These are phyloP conservation scores for Paraplagusia blochii DNA, from an alignment of 2,113 vertebrate species.

Conservation along the genomic window DNA sequence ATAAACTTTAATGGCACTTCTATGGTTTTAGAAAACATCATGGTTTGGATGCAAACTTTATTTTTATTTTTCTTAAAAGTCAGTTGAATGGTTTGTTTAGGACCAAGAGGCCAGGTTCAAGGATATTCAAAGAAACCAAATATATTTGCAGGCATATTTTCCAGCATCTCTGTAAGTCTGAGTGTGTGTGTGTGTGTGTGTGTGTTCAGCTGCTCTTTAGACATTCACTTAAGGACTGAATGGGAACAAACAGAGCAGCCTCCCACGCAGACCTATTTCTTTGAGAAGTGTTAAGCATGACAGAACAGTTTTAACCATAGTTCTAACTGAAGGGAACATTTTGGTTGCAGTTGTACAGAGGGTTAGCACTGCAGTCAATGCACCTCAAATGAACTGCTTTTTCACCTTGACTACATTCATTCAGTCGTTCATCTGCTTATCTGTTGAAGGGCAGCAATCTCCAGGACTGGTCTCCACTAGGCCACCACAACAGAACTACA, in stretches of 20 bases:
- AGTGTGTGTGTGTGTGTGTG: neutral
- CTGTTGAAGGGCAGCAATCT: no score
- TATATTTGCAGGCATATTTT: slow-evolving; percentile 19
- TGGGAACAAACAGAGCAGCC: slow-evolving; percentile 26
- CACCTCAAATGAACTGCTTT: no score
- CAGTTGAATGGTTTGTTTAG: slow-evolving; percentile 56
- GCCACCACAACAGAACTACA: no score
- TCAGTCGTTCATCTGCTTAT: no score
- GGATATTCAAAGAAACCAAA: slow-evolving; percentile 16
- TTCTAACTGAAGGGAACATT: no score
- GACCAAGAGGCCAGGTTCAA: slow-evolving; percentile 2
- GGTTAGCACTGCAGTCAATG: no score
- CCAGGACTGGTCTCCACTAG: no score
- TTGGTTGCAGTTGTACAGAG: no score
- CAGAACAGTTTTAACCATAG: no score
- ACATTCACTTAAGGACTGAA: slow-evolving; percentile 35
- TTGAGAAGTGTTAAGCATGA: no score
- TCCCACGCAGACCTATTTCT: slow-evolving; percentile 1
- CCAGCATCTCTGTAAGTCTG: neutral
- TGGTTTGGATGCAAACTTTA: slow-evolving; percentile 44
- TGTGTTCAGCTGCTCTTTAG: slow-evolving; percentile 30
- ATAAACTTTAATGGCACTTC: no score
- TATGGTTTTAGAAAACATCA: slow-evolving; percentile 47
- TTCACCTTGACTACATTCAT: no score
- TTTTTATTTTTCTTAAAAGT: slow-evolving; percentile 48